Base-by-base conservation (phyloP, 2,888 invertebrate genomes). In the Eristalis intricaria region DNA sequence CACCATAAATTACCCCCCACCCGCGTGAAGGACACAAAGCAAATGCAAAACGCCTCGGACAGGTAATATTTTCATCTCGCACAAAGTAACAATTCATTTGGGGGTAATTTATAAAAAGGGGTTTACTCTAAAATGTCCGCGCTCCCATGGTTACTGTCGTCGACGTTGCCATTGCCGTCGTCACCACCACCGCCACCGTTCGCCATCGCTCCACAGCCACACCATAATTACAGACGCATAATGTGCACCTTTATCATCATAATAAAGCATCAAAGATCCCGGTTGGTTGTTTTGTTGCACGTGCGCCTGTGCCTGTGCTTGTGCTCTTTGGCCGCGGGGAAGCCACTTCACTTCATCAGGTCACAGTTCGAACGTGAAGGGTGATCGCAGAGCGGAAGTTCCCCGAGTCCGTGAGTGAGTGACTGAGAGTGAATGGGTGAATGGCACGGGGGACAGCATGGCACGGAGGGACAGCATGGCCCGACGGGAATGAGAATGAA, bases 71-170 rank as follows among this genome's bases (percentile, higher is more conserved):
- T 79, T 29, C 83, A 70, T 75, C 86, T 74, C 74, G 70, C 73
- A 40, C 71, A 87, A 78, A 87, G 87, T 84, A 87, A 84, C 79
- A 73, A 84, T 83, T 84, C 79, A 84, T 87, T 74, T 60, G 60
- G 84, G 73, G 56, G 71, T 84, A 87, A 87, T 87, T 87, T 87
- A 87, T 87, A 80, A 87, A 87, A 87, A 87, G 87, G 87, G 76
- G 73, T 87, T 87, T 65, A 73, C 76, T n/a, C 71, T 78, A 87
- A 87, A 87, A 83, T 68, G 82, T 73, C 81, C 32, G 61, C 56
- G 35, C 68, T 32, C 10, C 11, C n/a, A 50, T 56, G 19, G n/a
- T 60, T 22, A n/a, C 50, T 50, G 50, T 50, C 50, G 50, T 11
- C 32, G 8, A n/a, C 26, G 11, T 43, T n/a, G 10, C 32, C 56